phyloP scores from a whole-genome alignment of 1,140 invertebrate species.

The Trachymyrmex septentrionalis region DNA sequence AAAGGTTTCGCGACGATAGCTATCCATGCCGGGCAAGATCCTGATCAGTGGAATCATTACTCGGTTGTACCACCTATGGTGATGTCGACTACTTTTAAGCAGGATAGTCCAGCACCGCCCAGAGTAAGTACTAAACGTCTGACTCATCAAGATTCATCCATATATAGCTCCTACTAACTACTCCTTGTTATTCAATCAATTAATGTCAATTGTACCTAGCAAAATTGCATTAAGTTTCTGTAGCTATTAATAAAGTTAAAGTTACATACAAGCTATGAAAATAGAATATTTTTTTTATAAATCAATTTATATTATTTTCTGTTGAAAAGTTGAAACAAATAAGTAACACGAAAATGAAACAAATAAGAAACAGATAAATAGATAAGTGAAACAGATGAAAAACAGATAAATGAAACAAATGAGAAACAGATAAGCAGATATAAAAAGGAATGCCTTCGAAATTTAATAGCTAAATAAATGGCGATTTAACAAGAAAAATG shows the following conservation, averaged over 20 bases:
- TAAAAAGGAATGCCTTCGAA: neutral
- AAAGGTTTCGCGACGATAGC: conserved; percentile 95
- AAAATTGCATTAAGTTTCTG: neutral
- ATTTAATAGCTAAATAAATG: neutral
- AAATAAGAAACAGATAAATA: too few species aligned
- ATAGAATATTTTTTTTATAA: neutral
- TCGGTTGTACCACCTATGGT: conserved; percentile 96
- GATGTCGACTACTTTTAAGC: conserved; percentile 97
- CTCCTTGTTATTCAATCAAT: neutral
- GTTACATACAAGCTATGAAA: neutral
- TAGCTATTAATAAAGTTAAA: conserved; percentile 2
- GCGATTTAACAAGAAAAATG: neutral
- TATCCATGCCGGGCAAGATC: conserved; percentile 96
- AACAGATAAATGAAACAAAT: too few species aligned
- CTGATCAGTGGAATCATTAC: conserved; percentile 93
- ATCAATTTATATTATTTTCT: neutral
- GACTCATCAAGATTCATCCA: neutral
- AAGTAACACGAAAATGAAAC: too few species aligned
- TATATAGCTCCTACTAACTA: neutral
- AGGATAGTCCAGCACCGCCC: conserved; percentile 93
- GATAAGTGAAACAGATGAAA: too few species aligned
- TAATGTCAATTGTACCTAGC: conserved; percentile 10
- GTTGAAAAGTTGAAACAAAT: neutral
- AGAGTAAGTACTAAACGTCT: conserved; percentile 87
- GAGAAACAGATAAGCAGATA: too few species aligned